phyloP scores from a whole-genome alignment of 2,113 vertebrate genomes.

The Podarcis raffonei region DNA sequence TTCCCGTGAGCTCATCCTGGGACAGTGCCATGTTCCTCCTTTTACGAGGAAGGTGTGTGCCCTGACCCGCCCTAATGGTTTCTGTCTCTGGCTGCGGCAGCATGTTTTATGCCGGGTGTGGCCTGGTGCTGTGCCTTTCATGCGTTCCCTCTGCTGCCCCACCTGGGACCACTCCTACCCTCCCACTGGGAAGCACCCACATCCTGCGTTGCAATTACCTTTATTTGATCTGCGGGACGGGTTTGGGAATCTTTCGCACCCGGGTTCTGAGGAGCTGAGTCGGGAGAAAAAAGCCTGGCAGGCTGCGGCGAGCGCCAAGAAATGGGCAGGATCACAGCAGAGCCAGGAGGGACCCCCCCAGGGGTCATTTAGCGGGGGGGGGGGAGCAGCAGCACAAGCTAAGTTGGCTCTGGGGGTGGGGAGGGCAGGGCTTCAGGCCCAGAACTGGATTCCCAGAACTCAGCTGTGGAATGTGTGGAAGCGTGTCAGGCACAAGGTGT shows the following conservation, averaged over 20 bases:
- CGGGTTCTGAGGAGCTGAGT: conserved; percentile 53
- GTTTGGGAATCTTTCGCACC: conserved; percentile 70
- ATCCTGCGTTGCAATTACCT: conserved; percentile 78
- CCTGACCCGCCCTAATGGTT: conserved; percentile 82
- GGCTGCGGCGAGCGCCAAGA: conserved; percentile 2
- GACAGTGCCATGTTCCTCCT: conserved; percentile 60
- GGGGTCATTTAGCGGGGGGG: not conserved
- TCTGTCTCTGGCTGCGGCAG: conserved; percentile 82
- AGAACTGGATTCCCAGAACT: not conserved
- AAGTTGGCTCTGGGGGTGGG: not conserved
- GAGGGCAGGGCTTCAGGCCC: too few relatives aligned
- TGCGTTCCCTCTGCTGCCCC: conserved; percentile 66
- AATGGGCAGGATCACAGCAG: not conserved
- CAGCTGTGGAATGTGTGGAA: too few relatives aligned
- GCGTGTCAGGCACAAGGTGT: too few relatives aligned
- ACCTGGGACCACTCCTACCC: conserved; percentile 77
- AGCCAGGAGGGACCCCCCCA: too few relatives aligned
- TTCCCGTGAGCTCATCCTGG: conserved; percentile 68
- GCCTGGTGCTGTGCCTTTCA: conserved; percentile 69
- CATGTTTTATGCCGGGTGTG: conserved; percentile 83
- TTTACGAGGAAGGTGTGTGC: conserved; percentile 79
- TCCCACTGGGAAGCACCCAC: conserved; percentile 80
- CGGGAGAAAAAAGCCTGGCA: conserved; percentile 30
- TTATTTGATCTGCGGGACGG: conserved; percentile 72
- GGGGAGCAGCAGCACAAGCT: not conserved